A percentile compares a stretch with the other conserved stretches of the same genome.
Conservation (phyloP, 1,140 invertebrate species). For the Tetragonula clypearis region DNA sequence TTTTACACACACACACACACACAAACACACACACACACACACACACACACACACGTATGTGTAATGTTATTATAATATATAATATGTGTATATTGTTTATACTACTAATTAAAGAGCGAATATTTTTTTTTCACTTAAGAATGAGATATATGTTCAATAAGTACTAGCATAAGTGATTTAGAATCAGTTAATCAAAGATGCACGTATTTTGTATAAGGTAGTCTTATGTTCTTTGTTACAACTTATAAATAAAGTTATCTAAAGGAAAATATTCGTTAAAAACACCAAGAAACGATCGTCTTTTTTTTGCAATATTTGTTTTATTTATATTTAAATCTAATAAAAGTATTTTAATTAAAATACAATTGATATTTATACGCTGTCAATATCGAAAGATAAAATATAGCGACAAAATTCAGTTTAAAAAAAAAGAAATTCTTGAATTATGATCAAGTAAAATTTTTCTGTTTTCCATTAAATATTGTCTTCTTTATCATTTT, state of each 20-base stretch:
- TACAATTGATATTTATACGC: slow-evolving; percentile 21
- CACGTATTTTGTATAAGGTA: not conserved
- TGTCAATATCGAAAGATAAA: not conserved
- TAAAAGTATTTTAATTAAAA: slow-evolving; percentile 48
- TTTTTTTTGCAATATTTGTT: slow-evolving; percentile 6
- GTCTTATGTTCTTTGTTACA: not conserved
- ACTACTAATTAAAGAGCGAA: not conserved
- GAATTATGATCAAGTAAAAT: not conserved
- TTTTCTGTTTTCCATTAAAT: slow-evolving; percentile 1
- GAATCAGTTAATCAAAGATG: not conserved
- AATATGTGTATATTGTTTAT: not conserved
- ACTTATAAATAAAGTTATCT: not conserved
- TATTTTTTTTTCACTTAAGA: no score
- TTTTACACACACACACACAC: no score
- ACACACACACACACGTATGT: no score
- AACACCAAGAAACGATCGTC: not conserved
- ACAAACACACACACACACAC: no score
- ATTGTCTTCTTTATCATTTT: slow-evolving; percentile 18
- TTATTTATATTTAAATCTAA: slow-evolving; percentile 41
- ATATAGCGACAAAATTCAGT: slow-evolving; percentile 22
- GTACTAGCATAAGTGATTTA: not conserved
- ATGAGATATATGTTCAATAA: not conserved
- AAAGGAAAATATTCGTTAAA: slow-evolving; percentile 13
- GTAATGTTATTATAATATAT: not conserved
- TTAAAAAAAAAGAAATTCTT: slow-evolving; percentile 14